Conservation (phyloP, 2,888 invertebrate species). For the Brachypalpus laphriformis region DNA sequence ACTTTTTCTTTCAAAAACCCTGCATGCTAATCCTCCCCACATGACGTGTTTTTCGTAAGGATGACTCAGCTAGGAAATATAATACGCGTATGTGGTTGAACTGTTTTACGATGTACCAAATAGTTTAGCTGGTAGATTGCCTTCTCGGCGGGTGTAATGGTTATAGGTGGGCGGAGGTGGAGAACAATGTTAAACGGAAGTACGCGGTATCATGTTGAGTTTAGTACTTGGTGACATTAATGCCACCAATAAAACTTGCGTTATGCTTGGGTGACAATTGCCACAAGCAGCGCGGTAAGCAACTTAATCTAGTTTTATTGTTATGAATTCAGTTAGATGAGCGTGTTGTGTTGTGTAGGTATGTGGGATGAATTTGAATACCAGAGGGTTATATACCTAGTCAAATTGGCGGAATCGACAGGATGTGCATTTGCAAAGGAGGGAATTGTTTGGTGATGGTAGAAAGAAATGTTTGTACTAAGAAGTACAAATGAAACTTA, state of each 20-base stretch:
- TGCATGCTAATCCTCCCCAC: not conserved
- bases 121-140: not conserved
- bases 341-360: not conserved
- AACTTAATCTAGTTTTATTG: not conserved
- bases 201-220: not conserved
- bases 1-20: too few species aligned
- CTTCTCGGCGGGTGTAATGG: not conserved
- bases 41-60: not conserved
- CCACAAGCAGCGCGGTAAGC: not conserved
- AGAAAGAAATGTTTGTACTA: too few species aligned
- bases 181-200: not conserved
- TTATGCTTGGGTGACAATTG: not conserved
- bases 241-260: not conserved
- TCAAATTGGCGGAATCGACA: not conserved
- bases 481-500: too few species aligned
- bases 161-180: not conserved
- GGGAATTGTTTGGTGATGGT: too few species aligned
- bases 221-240: not conserved
- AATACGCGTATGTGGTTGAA: not conserved
- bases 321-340: not conserved
- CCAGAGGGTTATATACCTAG: not conserved
- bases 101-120: not conserved
- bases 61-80: not conserved
- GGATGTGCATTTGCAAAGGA: too few species aligned
- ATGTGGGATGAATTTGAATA: not conserved